A percentile compares a stretch with the other conserved stretches of the same genome.
Conservation (phyloP, 2,888 invertebrate species). For the Leptopilina drosophilae region DNA sequence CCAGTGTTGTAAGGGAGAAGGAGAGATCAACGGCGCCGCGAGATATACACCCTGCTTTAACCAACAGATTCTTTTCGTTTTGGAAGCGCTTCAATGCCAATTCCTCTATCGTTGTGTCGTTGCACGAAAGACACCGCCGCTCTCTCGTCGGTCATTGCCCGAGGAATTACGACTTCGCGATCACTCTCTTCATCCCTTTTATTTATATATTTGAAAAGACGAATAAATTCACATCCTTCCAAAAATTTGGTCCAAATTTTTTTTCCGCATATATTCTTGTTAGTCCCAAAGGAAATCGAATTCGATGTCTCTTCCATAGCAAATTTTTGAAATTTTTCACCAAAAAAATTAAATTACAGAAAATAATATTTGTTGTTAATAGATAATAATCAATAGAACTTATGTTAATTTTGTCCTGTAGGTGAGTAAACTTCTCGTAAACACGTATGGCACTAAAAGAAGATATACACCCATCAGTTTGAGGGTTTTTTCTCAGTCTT, state of each 20-base stretch:
- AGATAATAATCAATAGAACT: background rate
- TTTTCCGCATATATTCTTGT: too few relatives aligned
- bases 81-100: constrained; percentile 62
- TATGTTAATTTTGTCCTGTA: background rate
- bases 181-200: constrained; percentile 34
- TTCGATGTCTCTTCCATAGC: background rate
- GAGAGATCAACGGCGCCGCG: constrained; percentile 69
- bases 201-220: background rate
- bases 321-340: too few relatives aligned
- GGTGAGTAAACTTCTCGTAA: constrained; percentile 5
- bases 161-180: constrained; percentile 41
- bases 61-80: constrained; percentile 68
- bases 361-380: too few relatives aligned
- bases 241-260: background rate
- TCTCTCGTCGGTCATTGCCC: constrained; percentile 46
- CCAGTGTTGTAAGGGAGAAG: constrained; percentile 29
- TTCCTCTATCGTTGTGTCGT: constrained; percentile 47
- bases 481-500: background rate
- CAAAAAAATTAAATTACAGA: too few relatives aligned
- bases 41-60: constrained; percentile 71
- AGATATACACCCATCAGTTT: background rate
- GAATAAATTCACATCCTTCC: constrained; percentile 43
- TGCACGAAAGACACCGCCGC: constrained; percentile 27
- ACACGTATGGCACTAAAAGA: background rate
- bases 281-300: background rate